phyloP scores from a whole-genome alignment of 2,888 invertebrate genomes.

The Camptogramma bilineatum region DNA sequence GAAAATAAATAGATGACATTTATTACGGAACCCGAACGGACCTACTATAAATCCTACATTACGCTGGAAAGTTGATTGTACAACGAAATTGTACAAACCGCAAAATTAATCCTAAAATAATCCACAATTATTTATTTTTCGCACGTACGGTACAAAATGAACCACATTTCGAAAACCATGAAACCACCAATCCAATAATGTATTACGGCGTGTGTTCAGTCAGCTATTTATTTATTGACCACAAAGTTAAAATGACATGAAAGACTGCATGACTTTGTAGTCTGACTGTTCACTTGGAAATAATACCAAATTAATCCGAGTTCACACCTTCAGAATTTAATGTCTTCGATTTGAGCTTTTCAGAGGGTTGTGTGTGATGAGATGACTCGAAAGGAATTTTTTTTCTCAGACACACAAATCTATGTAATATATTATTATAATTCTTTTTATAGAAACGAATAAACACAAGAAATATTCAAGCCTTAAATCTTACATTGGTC shows the following conservation, averaged over 20 bases:
- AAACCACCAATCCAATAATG: neutral
- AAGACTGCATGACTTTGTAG: neutral
- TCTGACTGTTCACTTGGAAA: too few species aligned
- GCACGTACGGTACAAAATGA: neutral
- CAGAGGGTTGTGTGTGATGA: too few species aligned
- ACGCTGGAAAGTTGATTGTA: neutral
- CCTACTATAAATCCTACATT: neutral
- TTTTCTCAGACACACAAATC: too few species aligned
- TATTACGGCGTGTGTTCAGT: neutral
- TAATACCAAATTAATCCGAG: too few species aligned
- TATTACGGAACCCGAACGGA: slow-evolving; percentile 2
- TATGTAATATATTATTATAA: too few species aligned
- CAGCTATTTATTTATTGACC: neutral
- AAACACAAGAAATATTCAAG: too few species aligned
- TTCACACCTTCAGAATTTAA: too few species aligned
- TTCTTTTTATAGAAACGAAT: too few species aligned
- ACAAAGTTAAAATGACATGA: neutral
- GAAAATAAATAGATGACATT: slow-evolving; percentile 12
- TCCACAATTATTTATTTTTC: neutral
- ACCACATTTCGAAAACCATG: neutral
- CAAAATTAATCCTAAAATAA: neutral
- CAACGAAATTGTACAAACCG: neutral
- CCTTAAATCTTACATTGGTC: too few species aligned
- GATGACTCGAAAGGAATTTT: too few species aligned
- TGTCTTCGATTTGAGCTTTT: too few species aligned